phyloP scores from a whole-genome alignment of 1,140 invertebrate genomes.

The Reticulitermes speratus region DNA sequence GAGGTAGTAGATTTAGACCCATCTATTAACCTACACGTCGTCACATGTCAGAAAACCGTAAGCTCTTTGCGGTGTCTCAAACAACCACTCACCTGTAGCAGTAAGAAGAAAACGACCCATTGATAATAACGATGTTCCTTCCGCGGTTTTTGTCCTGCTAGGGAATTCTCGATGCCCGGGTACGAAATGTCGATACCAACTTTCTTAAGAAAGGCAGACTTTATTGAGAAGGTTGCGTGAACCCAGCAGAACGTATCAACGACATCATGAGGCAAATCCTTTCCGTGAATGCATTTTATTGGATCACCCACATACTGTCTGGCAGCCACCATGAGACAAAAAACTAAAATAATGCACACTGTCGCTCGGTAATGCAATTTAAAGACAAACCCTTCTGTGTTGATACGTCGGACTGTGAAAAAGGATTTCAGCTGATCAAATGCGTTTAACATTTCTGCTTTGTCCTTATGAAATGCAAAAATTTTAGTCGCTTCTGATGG shows the following conservation, averaged over 20 bases:
- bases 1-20: too few relatives aligned
- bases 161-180: background rate
- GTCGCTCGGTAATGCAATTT: slow-evolving; percentile 61
- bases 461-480: background rate
- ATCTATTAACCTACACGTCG: too few relatives aligned
- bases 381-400: slow-evolving; percentile 59
- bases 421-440: slow-evolving; percentile 51
- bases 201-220: background rate
- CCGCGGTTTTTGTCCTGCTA: slow-evolving; percentile 34
- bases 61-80: background rate
- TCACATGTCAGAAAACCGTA: too few relatives aligned
- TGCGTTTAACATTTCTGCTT: slow-evolving; percentile 49
- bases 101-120: slow-evolving; percentile 10
- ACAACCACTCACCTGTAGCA: slow-evolving; percentile 21
- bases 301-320: slow-evolving; percentile 62
- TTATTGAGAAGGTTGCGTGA: slow-evolving; percentile 83
- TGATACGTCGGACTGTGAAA: slow-evolving; percentile 54
- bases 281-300: slow-evolving; percentile 58
- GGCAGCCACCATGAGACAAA: slow-evolving; percentile 55
- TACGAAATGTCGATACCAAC: background rate
- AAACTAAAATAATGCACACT: slow-evolving; percentile 53
- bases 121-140: slow-evolving; percentile 23
- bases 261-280: slow-evolving; percentile 63
- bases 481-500: background rate
- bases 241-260: slow-evolving; percentile 97